These are phyloP conservation scores for Caenorhabditis auriculariae DNA, from an alignment of 2,888 invertebrate genomes.

Conservation along the genomic window DNA sequence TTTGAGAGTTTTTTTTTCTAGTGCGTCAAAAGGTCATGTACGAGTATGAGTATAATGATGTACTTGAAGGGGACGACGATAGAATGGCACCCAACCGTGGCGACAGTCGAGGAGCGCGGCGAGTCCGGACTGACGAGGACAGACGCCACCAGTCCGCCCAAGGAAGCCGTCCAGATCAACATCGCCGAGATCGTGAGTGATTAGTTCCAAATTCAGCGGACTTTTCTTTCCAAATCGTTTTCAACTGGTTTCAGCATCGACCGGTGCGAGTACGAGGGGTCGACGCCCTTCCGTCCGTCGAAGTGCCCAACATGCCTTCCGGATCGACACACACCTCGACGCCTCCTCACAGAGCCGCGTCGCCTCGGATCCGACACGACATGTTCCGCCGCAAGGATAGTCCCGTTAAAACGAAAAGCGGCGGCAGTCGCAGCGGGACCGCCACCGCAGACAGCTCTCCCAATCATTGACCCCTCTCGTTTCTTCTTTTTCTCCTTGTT, in stretches of 20 bases:
- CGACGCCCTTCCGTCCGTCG: slow-evolving; percentile 41
- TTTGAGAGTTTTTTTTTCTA: too few relatives aligned
- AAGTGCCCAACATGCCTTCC: slow-evolving; percentile 52
- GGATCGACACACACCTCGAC: slow-evolving; percentile 16
- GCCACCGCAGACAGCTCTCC: too few relatives aligned
- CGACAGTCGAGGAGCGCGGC: slow-evolving; percentile 20
- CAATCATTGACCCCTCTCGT: too few relatives aligned
- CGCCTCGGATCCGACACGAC: slow-evolving; percentile 35
- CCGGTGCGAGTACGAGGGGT: slow-evolving; percentile 28
- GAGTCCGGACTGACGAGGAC: slow-evolving; percentile 16
- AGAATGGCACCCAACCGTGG: slow-evolving; percentile 24
- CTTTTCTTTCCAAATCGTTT: not conserved
- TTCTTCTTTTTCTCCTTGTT: too few relatives aligned
- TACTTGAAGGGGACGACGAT: slow-evolving; percentile 14
- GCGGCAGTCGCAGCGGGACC: slow-evolving; percentile 5
- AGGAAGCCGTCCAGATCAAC: not conserved
- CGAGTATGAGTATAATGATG: too few relatives aligned
- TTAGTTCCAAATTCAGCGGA: not conserved
- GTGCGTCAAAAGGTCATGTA: too few relatives aligned
- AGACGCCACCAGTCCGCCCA: slow-evolving; percentile 10
- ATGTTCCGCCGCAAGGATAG: slow-evolving; percentile 21
- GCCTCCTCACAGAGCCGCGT: slow-evolving; percentile 44
- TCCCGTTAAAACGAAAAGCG: not conserved
- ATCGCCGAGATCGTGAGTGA: not conserved
- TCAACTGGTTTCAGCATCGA: slow-evolving; percentile 11